phyloP scores from a whole-genome alignment of 1,140 invertebrate species.

The Drosophila kikkawai region DNA sequence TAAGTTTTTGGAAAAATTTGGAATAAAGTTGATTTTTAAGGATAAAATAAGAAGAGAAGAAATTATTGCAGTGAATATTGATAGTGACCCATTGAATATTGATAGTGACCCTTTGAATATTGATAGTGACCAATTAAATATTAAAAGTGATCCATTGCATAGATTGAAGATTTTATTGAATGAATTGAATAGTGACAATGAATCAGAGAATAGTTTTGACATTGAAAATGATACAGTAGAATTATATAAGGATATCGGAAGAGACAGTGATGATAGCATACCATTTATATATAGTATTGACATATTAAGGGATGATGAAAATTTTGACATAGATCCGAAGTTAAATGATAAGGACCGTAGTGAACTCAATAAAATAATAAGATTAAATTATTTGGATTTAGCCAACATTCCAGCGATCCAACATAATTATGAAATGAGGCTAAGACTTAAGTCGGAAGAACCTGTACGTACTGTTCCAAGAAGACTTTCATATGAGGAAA shows the following conservation, averaged over 20 bases:
- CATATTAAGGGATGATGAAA: background rate
- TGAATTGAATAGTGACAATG: too few relatives aligned
- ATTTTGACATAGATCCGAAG: background rate
- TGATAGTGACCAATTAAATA: background rate
- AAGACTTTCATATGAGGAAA: conserved; percentile 3
- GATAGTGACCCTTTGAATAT: background rate
- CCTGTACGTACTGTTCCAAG: background rate
- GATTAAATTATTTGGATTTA: conserved; percentile 1
- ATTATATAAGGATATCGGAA: too few relatives aligned
- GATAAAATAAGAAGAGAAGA: background rate
- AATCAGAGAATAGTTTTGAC: too few relatives aligned
- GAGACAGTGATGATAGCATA: background rate
- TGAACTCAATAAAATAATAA: conserved; percentile 5
- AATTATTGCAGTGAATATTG: too few relatives aligned
- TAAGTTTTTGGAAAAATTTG: too few relatives aligned
- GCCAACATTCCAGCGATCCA: conserved; percentile 3
- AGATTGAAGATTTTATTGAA: too few relatives aligned
- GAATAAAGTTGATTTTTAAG: background rate
- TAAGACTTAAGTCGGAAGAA: background rate
- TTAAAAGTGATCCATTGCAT: too few relatives aligned
- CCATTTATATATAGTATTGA: conserved; percentile 5
- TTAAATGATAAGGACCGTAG: background rate
- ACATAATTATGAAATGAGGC: conserved; percentile 3
- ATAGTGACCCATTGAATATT: background rate
- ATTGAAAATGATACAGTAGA: too few relatives aligned